Evolutionary conservation across 2,113 vertebrate genomes (phyloP), one percentile per base, ranked within the genome.

Genomic region (Natator depressus): DNA sequence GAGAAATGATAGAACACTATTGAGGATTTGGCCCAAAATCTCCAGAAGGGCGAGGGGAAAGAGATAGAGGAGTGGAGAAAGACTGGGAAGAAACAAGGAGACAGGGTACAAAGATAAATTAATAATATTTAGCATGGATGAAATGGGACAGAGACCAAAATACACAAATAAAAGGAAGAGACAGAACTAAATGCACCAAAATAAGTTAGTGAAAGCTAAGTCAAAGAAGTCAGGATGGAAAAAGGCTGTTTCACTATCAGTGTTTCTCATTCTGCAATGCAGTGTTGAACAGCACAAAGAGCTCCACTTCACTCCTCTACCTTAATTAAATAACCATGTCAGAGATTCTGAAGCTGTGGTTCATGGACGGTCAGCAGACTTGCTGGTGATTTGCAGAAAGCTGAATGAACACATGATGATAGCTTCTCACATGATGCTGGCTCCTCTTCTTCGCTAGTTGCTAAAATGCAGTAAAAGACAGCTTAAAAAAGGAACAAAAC

Each of bases 281-380:
- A 38, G 5, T 72, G 10, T 35, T 38, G 17, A 69, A n/a, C 19
- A 72, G 8, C 12, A 27, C 42, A n/a, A n/a, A 38, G 22, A 89
- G 27, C 3, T 89, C 54, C 3, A 29, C 42, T 35, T 92, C 31
- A 47, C 31, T 4, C 80, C 54, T 92, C 91, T 76, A 69, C 86
- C 2, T 3, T 78, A 8, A 93, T 4, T 2, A 42, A 95, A 87
- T 19, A 65, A 87, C 75, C 81, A 42, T 13, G 22, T 80, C 49
- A n/a, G 5, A 80, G 51, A 86, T 19, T 87, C 75, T 88, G 49
- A 82, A 16, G 38, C 0, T 0, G 49, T 90, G 91, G n/a, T 95
- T 85, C 42, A 3, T 38, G n/a, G 35, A 35, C 9, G 5, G 65
- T 72, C 65, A 72, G n/a, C 65, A 38, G 65, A 2, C 13, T 35